Conservation (phyloP, 2,113 vertebrate species). For the Ramphastos sulfuratus region DNA sequence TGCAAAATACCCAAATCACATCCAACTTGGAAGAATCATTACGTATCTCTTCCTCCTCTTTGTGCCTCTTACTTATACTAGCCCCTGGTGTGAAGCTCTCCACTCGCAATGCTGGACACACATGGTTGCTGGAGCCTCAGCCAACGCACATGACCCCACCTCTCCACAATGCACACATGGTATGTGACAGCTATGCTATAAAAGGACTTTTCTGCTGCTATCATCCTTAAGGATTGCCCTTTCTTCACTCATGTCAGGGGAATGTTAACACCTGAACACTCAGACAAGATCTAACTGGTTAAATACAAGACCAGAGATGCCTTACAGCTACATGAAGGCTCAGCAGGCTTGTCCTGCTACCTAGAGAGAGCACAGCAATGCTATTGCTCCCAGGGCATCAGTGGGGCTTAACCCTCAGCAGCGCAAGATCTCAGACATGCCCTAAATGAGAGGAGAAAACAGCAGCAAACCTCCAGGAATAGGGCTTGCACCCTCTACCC, state of each 20-base stretch:
- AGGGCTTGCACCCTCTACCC: background rate
- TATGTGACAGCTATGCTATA: background rate
- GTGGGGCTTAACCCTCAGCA: background rate
- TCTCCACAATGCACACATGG: background rate
- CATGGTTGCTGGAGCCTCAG: background rate
- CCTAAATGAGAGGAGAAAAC: background rate
- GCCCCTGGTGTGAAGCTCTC: rapidly evolving
- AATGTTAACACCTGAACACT: background rate
- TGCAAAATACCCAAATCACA: background rate
- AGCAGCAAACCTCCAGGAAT: background rate
- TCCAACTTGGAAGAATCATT: background rate
- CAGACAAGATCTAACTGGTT: background rate
- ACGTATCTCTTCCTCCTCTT: background rate
- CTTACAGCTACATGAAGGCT: background rate
- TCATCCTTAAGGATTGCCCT: background rate
- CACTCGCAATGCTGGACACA: background rate
- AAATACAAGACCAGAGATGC: background rate
- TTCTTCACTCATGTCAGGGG: background rate
- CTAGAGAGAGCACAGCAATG: background rate
- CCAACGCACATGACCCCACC: background rate
- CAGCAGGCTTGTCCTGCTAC: background rate
- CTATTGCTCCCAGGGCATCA: background rate
- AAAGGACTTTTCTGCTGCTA: background rate
- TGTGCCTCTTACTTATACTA: background rate
- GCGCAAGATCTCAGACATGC: background rate